Evolutionary conservation across 2,888 invertebrate species (phyloP).

Genomic region (Serripes groenlandicus): DNA sequence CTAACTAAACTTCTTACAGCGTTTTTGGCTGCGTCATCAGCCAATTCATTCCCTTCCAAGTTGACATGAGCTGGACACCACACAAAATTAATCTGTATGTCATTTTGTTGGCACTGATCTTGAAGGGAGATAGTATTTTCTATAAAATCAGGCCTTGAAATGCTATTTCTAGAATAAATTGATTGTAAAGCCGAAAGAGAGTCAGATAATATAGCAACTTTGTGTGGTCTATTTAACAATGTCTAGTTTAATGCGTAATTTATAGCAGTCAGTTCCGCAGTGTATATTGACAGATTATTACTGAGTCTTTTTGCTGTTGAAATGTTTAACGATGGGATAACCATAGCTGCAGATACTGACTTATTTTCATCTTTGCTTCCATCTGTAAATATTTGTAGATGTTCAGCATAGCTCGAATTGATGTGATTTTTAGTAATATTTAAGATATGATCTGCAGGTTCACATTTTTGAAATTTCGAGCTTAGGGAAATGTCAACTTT

Average conservation of each 20-base stretch:
- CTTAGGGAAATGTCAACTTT: conserved; percentile 9
- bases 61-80: conserved; percentile 31
- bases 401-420: not conserved
- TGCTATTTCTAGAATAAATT: conserved; percentile 1
- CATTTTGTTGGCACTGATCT: not conserved
- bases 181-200: conserved; percentile 14
- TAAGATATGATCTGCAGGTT: not conserved
- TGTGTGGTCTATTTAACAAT: not conserved
- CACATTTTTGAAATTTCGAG: not conserved
- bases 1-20: not conserved
- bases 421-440: not conserved
- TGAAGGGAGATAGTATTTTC: not conserved
- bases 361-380: conserved; percentile 13
- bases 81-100: not conserved
- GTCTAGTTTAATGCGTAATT: not conserved
- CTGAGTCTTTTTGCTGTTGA: not conserved
- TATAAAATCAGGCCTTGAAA: conserved; percentile 1
- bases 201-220: not conserved
- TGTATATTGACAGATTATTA: not conserved
- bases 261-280: conserved; percentile 3
- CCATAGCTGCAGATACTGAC: not conserved
- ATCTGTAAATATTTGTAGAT: conserved; percentile 26
- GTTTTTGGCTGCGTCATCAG: conserved; percentile 6
- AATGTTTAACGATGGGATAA: not conserved
- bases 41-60: conserved; percentile 10